These are phyloP conservation scores for Cyprinodon tularosa DNA, from an alignment of 2,113 vertebrate genomes.

Conservation along the genomic window DNA sequence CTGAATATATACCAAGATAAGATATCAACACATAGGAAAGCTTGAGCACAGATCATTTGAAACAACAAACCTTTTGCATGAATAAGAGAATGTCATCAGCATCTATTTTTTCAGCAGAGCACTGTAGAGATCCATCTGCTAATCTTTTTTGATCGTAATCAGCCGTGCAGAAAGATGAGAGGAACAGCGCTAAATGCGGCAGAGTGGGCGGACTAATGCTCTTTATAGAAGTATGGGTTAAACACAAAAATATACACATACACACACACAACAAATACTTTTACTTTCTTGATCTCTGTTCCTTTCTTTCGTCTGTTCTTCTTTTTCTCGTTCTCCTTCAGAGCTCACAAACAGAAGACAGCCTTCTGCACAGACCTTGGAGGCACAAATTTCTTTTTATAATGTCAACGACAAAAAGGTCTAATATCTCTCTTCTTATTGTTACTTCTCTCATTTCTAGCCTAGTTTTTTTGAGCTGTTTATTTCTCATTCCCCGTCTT, in stretches of 20 bases:
- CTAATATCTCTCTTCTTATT: constrained; percentile 46
- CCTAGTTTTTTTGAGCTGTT: constrained; percentile 9
- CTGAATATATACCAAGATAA: neutral
- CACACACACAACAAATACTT: neutral
- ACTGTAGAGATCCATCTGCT: constrained; percentile 40
- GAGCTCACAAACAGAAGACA: constrained; percentile 51
- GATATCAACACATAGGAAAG: neutral
- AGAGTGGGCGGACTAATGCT: constrained; percentile 58
- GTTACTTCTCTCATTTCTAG: constrained; percentile 23
- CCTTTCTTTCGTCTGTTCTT: constrained; percentile 1
- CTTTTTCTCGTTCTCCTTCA: constrained; percentile 35
- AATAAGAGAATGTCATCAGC: constrained; percentile 21
- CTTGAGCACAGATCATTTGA: neutral
- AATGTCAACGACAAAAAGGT: constrained; percentile 63
- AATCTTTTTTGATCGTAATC: constrained; percentile 57
- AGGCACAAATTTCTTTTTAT: constrained; percentile 58
- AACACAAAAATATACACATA: constrained; percentile 22
- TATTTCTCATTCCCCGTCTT: constrained; percentile 20
- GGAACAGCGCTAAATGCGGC: constrained; percentile 46
- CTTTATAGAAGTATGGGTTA: constrained; percentile 51
- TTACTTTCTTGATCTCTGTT: constrained; percentile 9
- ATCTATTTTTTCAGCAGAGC: constrained; percentile 17
- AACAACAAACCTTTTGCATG: constrained; percentile 12
- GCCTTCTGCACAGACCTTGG: constrained; percentile 64
- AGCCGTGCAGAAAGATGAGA: constrained; percentile 39